Conservation (phyloP, 2,888 invertebrate species). For the Ophraella communa region DNA sequence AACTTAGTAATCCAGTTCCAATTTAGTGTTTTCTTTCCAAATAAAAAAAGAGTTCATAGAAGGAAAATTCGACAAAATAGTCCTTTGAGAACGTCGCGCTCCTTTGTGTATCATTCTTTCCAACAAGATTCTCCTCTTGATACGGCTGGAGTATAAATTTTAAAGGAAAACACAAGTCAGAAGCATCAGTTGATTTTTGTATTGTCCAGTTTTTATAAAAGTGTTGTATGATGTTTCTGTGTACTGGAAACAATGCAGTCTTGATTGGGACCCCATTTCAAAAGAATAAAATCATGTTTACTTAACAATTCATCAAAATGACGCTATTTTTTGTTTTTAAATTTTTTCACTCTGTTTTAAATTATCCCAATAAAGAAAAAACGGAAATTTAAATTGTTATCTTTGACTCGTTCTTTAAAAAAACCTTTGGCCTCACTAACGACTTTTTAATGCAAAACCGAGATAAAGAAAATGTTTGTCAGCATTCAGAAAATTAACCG, state of each 20-base stretch:
- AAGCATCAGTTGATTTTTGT: slow-evolving; percentile 18
- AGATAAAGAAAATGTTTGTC: not conserved
- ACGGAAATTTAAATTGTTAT: not conserved
- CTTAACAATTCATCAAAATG: too few relatives aligned
- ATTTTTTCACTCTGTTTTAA: not conserved
- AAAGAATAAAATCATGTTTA: too few relatives aligned
- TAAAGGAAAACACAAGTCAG: slow-evolving; percentile 9
- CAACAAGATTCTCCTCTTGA: slow-evolving; percentile 41
- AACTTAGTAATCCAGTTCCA: not conserved
- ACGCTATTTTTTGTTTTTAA: not conserved
- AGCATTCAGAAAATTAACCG: not conserved
- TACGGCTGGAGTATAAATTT: slow-evolving; percentile 29
- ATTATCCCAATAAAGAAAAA: not conserved
- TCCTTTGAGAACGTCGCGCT: slow-evolving; percentile 34
- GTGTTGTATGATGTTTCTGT: not conserved
- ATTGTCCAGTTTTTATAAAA: slow-evolving; percentile 5
- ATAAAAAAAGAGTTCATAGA: slow-evolving; percentile 31
- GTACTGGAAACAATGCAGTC: not conserved
- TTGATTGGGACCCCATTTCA: not conserved
- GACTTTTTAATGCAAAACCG: not conserved
- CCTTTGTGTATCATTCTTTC: slow-evolving; percentile 42
- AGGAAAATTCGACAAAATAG: slow-evolving; percentile 24
- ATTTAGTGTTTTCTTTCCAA: slow-evolving; percentile 6
- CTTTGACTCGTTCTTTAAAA: not conserved
- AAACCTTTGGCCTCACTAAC: not conserved